phyloP scores from a whole-genome alignment of 1,140 invertebrate genomes.

The Globodera ellingtonae region DNA sequence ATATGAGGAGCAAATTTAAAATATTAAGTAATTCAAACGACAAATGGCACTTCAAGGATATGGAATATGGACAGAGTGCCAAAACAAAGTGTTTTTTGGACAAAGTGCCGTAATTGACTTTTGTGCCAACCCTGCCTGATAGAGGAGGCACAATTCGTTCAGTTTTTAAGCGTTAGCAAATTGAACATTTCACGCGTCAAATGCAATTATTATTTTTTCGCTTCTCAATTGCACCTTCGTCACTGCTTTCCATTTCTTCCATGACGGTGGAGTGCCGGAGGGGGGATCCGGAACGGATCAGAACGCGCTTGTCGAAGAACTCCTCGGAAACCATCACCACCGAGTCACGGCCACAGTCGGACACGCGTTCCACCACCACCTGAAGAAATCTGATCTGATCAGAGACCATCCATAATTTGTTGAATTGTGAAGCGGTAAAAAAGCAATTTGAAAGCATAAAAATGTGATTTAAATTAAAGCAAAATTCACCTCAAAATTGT shows the following conservation, averaged over 20 bases:
- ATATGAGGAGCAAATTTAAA: neutral
- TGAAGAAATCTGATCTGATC: slow-evolving; percentile 17
- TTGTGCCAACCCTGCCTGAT: too few species aligned
- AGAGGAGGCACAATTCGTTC: too few species aligned
- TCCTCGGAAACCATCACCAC: slow-evolving; percentile 51
- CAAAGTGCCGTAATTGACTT: too few species aligned
- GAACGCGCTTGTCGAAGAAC: slow-evolving; percentile 34
- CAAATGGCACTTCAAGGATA: too few species aligned
- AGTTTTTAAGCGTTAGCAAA: neutral
- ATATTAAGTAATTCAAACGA: neutral
- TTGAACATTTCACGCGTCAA: neutral
- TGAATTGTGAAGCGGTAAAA: neutral
- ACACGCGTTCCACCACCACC: slow-evolving; percentile 55
- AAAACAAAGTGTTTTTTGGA: too few species aligned
- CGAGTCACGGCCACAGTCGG: slow-evolving; percentile 46
- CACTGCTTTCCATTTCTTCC: slow-evolving; percentile 27
- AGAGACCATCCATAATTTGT: neutral
- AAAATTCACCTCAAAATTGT: slow-evolving; percentile 24
- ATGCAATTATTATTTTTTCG: neutral
- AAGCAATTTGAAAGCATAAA: neutral
- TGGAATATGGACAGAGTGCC: too few species aligned
- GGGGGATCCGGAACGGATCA: slow-evolving; percentile 18
- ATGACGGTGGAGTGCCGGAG: slow-evolving; percentile 24
- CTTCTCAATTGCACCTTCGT: slow-evolving; percentile 7
- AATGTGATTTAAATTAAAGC: slow-evolving; percentile 27